These are phyloP conservation scores for Eufriesea mexicana DNA, from an alignment of 1,140 invertebrate species.

Conservation along the genomic window DNA sequence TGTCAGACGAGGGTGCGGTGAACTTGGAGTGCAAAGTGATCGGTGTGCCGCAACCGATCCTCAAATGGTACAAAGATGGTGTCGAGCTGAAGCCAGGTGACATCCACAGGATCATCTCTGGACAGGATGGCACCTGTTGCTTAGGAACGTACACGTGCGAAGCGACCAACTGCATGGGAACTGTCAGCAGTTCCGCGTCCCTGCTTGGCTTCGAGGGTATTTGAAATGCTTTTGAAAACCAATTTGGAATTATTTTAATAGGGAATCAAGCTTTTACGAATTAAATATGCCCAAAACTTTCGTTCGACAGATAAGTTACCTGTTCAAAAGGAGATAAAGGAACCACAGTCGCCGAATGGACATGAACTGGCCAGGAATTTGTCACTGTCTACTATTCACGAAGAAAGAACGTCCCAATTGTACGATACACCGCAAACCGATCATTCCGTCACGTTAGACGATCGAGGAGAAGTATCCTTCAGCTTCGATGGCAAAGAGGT, in stretches of 20 bases:
- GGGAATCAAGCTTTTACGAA: too few species aligned
- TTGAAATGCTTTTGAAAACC: neutral
- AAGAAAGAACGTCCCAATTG: slow-evolving; percentile 93
- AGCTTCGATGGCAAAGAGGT: slow-evolving; percentile 96
- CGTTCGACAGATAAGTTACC: slow-evolving; percentile 40
- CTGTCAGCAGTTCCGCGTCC: slow-evolving; percentile 93
- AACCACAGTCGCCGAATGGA: slow-evolving; percentile 75
- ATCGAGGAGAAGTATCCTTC: slow-evolving; percentile 92
- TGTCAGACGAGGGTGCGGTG: slow-evolving; percentile 93
- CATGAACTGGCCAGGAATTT: slow-evolving; percentile 87
- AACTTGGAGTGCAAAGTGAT: slow-evolving; percentile 97
- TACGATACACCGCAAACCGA: slow-evolving; percentile 91
- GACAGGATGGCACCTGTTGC: slow-evolving; percentile 94
- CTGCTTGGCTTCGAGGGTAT: slow-evolving; percentile 92
- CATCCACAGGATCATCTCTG: slow-evolving; percentile 94
- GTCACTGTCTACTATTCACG: slow-evolving; percentile 94
- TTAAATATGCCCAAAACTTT: neutral
- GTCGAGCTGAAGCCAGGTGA: slow-evolving; percentile 94
- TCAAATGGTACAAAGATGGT: slow-evolving; percentile 96
- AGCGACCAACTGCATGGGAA: slow-evolving; percentile 95
- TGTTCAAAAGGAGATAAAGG: slow-evolving; percentile 77
- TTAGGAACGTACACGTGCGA: slow-evolving; percentile 97
- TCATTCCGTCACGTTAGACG: slow-evolving; percentile 88
- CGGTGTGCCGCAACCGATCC: slow-evolving; percentile 91
- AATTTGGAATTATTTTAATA: neutral